These are phyloP conservation scores for Loxodonta africana DNA, from an alignment of 2,113 vertebrate genomes.

Conservation along the genomic window DNA sequence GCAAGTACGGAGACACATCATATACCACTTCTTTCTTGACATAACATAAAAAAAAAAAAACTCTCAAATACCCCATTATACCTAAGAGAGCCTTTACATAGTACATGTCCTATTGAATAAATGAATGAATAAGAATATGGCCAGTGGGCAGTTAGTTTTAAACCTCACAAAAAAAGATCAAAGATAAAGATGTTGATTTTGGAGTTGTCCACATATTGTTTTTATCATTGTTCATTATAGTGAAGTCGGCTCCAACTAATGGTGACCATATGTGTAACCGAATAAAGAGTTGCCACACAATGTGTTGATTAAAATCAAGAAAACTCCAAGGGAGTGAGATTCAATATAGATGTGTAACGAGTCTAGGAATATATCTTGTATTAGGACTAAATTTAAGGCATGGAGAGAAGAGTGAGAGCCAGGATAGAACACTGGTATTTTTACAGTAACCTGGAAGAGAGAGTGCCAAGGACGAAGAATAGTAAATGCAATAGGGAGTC, in stretches of 20 bases:
- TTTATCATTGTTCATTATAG: background rate
- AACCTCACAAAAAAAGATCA: background rate
- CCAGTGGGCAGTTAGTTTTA: background rate
- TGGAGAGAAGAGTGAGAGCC: background rate
- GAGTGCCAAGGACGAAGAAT: background rate
- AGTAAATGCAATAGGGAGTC: background rate
- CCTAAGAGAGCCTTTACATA: conserved; percentile 3
- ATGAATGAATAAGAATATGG: background rate
- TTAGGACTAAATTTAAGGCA: background rate
- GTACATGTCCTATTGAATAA: background rate
- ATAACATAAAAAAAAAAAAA: background rate
- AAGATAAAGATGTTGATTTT: background rate
- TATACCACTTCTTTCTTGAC: background rate
- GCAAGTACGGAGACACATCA: background rate
- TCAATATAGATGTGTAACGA: background rate
- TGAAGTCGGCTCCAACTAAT: background rate
- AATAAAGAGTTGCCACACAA: background rate
- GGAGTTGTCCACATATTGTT: background rate
- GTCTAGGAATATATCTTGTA: background rate
- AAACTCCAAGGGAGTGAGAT: background rate
- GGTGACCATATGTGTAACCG: background rate
- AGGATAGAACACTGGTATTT: background rate
- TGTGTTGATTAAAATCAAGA: background rate
- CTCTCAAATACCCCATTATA: background rate
- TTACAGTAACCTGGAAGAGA: background rate